Evolutionary conservation across 2,888 invertebrate species (phyloP), one percentile per base, ranked within the genome.

Genomic region (Minunthozetes semirufus): DNA sequence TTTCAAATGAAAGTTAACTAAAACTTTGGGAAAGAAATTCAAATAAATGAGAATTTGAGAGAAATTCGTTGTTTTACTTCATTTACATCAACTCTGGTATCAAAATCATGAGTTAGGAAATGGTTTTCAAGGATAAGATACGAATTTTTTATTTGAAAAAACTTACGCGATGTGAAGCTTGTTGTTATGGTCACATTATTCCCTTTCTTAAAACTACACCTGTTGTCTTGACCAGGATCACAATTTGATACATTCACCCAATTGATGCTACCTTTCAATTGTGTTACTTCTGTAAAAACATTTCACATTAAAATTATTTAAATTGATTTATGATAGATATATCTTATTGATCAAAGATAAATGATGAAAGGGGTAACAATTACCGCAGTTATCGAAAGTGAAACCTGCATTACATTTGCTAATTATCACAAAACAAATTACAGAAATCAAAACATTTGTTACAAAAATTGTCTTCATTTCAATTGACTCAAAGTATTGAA

Each of bases 121-220:
- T 59, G 6, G 8, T 9, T 42, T 42, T 42, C 42, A 59, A n/a
- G n/a, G n/a, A n/a, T n/a, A n/a, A n/a, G n/a, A n/a, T n/a, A n/a
- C n/a, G n/a, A n/a, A n/a, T n/a, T n/a, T n/a, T n/a, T n/a, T n/a
- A n/a, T n/a, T n/a, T n/a, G n/a, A n/a, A n/a, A n/a, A n/a, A n/a
- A n/a, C 59, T 17, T 66, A 66, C 66, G 11, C n/a, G 66, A n/a
- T 6, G 66, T 66, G n/a, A 66, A 66, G 17, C 38, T 38, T 1
- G 38, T 38, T 9, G 5, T 66, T 15, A 66, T 66, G 15, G 66
- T 66, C 17, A 66, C 66, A 38, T 66, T 66, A 13, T 4, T 25
- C 17, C 66, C 66, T 25, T 66, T 66, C n/a, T 66, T 66, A n/a
- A 66, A 66, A 66, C 33, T 66, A 38, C 66, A 66, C 6, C 19